Base-by-base conservation (phyloP, 2,797 vertebrate genomes). In the Gymnocypris eckloni region DNA sequence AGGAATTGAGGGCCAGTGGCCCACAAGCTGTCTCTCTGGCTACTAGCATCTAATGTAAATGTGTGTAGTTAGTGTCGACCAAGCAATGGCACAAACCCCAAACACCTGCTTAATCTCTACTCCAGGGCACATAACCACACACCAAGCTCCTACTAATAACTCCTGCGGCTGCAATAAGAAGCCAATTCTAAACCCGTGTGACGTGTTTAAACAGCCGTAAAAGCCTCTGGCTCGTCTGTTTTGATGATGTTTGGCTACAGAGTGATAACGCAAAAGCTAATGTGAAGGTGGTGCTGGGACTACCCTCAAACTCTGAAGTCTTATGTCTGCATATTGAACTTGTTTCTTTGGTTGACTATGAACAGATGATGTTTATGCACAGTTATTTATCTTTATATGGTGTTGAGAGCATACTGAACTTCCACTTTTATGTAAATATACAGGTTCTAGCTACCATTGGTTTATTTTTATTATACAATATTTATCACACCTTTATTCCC, bases 11-110 rank as follows among this genome's bases (percentile, higher is more conserved):
- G 93, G 91, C 93, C 93, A 91, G 89, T 52, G 90, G 90, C 91
- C 93, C 87, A 66, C 93, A 94, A 95, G 93, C 94, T 94, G 94
- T 94, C 93, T 93, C 87, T 90, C 93, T 93, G 93, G 94, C 79
- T 69, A 70, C 94, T 90, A 82, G 85, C 64, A 90, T 91, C 93
- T 92, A 82, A 93, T 79, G 91, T 90, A 88, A 56, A 33, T 33
- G 89, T 90, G 84, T 87, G 56, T 88, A 90, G 92, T 92, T 89
- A 75, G 84, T 64, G 70, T 75, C 12, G 71, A 43, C n/a, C 43
- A 54, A 52, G 79, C 54, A 48, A 92, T 94, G 93, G 92, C 93
- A 93, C 92, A 77, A 86, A 91, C 91, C 90, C 84, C 85, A 59
- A 94, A 95, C 94, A 95, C 94, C 94, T 95, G 94, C 92, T 90